Evolutionary conservation across 2,888 invertebrate species (phyloP), one percentile per base, ranked within the genome.

Genomic region (Oscheius onirici): DNA sequence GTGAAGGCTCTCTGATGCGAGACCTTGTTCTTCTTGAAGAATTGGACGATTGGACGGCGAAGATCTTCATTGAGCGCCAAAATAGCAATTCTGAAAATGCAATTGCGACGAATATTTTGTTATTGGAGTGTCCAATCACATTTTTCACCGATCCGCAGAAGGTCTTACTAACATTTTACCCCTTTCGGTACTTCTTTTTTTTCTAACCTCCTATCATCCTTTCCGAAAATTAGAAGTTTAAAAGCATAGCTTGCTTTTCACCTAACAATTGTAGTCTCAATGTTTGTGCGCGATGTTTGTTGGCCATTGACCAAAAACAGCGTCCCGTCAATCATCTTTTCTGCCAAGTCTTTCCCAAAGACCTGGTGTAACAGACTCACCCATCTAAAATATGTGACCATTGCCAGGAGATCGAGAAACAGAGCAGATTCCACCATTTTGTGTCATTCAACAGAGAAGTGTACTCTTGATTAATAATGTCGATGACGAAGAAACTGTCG

Each of bases 381-480:
- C 63, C 63, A 28, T 63, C 63, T 11, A 46, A 34, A n/a, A 49
- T 49, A 20, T 63, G 63, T 17, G 49, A 46, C 49, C 46, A 63
- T 28, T 49, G n/a, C 63, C 63, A 63, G 26, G 63, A 63, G 28
- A 63, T 63, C 1, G 49, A 49, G 26, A 34, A 46, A 49, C 46
- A 46, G 2, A 63, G 26, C 17, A 63, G 10, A 46, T 49, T 46
- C 63, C 63, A 63, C 63, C 63, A 63, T 20, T 63, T 63, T 2
- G 24, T 26, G 17, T 63, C 63, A 20, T 26, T 17, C n/a, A 63
- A n/a, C 24, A 15, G 11, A n/a, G 46, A 63, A 15, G 46, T 63
- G 20, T 63, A 63, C 20, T 63, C 24, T 24, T 63, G 63, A 17
- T 63, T 63, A n/a, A 63, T 17, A 10, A 63, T 63, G 28, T 63